Evolutionary conservation across 2,888 invertebrate genomes (phyloP), one percentile per base, ranked within the genome.

Genomic region (Ormyrus labotus): DNA sequence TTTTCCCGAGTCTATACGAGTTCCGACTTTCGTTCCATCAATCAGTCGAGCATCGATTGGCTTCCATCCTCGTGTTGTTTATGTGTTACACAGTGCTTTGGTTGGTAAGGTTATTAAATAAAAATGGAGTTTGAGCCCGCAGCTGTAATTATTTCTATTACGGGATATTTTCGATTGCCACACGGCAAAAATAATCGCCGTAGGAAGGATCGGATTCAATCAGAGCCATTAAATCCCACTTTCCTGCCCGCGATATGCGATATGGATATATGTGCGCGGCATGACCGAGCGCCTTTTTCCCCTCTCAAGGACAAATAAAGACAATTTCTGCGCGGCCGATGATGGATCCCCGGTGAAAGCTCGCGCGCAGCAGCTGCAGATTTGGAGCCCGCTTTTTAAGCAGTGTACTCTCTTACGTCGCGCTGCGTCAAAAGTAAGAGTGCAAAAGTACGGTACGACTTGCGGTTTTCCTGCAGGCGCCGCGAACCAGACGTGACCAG

Each of bases 161-260:
- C 45, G 51, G 71, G 8, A 60, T 58, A 69, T 19, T 13, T 13
- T 45, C 55, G 71, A 71, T 61, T 51, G 61, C 71, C 61, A n/a
- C 34, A 34, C 61, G 53, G 10, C 45, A 13, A 13, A 61, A 34
- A 69, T 19, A 34, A 8, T 9, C 51, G 19, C n/a, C 47, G 58
- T 13, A 58, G 58, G 51, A 61, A 71, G 69, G 58, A 71, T 71
- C 51, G 72, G 19, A 63, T 72, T 72, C 63, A 72, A 72, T 72
- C 72, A 63, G 47, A 34, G 34, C 11, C 50, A 71, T 71, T 71
- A 71, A 71, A 71, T 51, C 71, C 61, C 71, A 61, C 72, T 72
- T 72, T 72, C 63, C 63, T 55, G 51, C 51, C 19, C 45, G 34
- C 34, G 61, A 34, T 34, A 34, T 61, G 51, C 9, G 3, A 4